Percentiles rank a stretch among this genome's conserved stretches.
Conservation (phyloP, 2,888 invertebrate genomes). For the Diaphora mendica region DNA sequence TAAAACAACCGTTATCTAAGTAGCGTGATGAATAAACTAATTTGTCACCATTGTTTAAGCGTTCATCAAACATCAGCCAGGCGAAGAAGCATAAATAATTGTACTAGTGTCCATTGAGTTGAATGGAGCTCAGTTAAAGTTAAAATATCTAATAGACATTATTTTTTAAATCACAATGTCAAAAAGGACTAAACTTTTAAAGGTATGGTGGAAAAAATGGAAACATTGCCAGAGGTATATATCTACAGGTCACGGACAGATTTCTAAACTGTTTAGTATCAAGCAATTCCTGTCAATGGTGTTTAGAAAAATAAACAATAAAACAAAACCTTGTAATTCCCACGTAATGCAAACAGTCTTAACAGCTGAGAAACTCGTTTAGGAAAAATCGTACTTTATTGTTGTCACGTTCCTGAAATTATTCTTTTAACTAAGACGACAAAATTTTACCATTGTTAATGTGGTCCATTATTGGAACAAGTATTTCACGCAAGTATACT, state of each 20-base stretch:
- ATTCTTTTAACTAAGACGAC: constrained; percentile 30
- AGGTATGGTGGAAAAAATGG: neutral
- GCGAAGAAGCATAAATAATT: neutral
- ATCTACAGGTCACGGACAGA: constrained; percentile 19
- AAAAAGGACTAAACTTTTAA: neutral
- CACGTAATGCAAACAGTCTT: constrained; percentile 59
- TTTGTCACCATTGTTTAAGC: constrained; percentile 61
- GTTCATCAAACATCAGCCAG: neutral
- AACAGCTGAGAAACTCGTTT: constrained; percentile 62
- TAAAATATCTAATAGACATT: neutral
- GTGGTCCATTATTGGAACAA: constrained; percentile 37
- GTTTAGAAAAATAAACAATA: constrained; percentile 37
- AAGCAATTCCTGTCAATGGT: constrained; percentile 33
- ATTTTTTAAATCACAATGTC: too few species aligned
- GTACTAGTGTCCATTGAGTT: neutral
- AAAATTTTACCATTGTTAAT: constrained; percentile 19
- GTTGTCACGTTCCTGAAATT: constrained; percentile 55
- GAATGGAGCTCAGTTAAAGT: neutral
- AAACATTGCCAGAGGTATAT: neutral
- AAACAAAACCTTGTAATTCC: constrained; percentile 56
- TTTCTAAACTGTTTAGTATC: constrained; percentile 34
- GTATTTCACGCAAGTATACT: constrained; percentile 25
- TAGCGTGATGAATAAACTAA: constrained; percentile 50
- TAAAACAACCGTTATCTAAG: constrained; percentile 55
- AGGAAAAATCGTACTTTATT: constrained; percentile 57